Percentiles rank a stretch among this genome's conserved stretches.
phyloP scores from a whole-genome alignment of 2,797 vertebrate species.

The Tympanoctomys barrerae region DNA sequence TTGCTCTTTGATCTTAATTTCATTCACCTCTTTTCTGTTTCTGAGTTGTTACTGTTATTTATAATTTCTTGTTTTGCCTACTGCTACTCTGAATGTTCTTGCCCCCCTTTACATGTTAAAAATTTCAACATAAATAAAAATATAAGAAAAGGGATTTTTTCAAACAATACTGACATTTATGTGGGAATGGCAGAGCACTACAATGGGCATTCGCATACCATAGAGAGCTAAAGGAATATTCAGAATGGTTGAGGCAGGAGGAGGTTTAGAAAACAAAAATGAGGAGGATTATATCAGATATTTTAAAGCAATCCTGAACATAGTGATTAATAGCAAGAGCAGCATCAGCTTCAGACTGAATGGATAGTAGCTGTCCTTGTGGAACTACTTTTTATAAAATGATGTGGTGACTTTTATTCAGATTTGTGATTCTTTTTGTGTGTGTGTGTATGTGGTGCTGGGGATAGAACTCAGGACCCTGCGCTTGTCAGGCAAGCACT shows the following conservation, averaged over 20 bases:
- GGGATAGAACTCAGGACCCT: too few relatives aligned
- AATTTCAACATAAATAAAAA: not conserved
- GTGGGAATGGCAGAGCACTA: not conserved
- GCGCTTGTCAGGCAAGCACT: too few relatives aligned
- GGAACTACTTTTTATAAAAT: not conserved
- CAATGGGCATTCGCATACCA: not conserved
- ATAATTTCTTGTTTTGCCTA: conserved; percentile 3
- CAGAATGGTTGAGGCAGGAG: not conserved
- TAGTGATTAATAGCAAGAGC: not conserved
- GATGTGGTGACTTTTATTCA: not conserved
- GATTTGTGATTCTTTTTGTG: too few relatives aligned
- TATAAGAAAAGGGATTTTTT: not conserved
- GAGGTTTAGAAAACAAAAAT: not conserved
- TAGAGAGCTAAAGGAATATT: not conserved
- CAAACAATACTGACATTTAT: not conserved
- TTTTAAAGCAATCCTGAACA: not conserved
- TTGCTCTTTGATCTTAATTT: conserved; percentile 37
- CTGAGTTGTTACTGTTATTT: conserved; percentile 11
- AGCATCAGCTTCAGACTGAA: not conserved
- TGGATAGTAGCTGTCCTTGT: not conserved
- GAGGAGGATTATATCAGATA: not conserved
- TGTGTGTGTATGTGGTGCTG: too few relatives aligned
- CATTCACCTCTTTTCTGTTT: conserved; percentile 23
- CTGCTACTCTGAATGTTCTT: not conserved
- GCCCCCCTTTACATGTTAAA: not conserved